A percentile compares a stretch with the other conserved stretches of the same genome.
Evolutionary conservation across 2,113 vertebrate genomes (phyloP).

Genomic region (Oncorhynchus tshawytscha): DNA sequence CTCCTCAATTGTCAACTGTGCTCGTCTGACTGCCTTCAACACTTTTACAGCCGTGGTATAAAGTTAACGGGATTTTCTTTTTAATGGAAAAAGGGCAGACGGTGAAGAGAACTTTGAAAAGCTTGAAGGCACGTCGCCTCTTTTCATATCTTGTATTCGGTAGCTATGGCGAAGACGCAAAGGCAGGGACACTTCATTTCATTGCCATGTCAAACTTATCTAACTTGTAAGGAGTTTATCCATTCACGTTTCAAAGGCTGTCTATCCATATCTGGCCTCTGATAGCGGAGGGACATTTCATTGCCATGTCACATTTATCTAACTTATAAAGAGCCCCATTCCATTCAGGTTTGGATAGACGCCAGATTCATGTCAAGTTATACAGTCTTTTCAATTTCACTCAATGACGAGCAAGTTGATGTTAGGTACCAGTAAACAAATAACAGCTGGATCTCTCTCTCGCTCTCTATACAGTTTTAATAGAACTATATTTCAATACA

Average conservation of each 20-base stretch:
- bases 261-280: slow-evolving; percentile 9
- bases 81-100: slow-evolving; percentile 37
- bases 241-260: too few species aligned
- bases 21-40: slow-evolving; percentile 27
- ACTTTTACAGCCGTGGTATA: slow-evolving; percentile 45
- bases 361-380: slow-evolving; percentile 33
- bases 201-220: too few species aligned
- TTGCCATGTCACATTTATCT: slow-evolving; percentile 55
- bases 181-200: too few species aligned
- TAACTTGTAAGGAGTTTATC: too few species aligned
- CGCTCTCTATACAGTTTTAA: too few species aligned
- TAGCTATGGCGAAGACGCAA: too few species aligned
- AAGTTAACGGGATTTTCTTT: slow-evolving; percentile 50
- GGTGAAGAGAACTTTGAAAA: slow-evolving; percentile 16
- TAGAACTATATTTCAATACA: too few species aligned
- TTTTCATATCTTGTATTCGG: slow-evolving; percentile 9
- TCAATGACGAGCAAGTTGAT: too few species aligned
- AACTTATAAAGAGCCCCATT: slow-evolving; percentile 51
- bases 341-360: slow-evolving; percentile 46
- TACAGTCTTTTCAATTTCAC: too few species aligned
- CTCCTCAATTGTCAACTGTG: slow-evolving; percentile 28
- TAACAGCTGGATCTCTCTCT: too few species aligned
- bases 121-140: slow-evolving; percentile 28
- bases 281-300: slow-evolving; percentile 51
- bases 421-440: too few species aligned